phyloP scores from a whole-genome alignment of 1,140 invertebrate species.

The Fopius arisanus region DNA sequence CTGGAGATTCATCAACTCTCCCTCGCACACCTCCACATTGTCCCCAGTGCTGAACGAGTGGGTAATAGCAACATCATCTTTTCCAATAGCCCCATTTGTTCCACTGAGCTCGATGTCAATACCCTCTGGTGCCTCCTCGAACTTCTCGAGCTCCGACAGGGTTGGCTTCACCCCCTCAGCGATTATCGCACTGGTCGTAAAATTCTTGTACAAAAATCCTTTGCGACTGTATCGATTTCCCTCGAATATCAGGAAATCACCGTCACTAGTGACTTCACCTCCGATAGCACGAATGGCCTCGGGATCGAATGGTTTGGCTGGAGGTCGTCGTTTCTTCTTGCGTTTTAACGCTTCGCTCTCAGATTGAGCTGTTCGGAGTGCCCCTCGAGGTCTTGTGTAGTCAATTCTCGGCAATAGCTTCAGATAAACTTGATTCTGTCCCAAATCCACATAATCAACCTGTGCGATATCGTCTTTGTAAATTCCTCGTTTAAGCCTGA shows the following conservation, averaged over 20 bases:
- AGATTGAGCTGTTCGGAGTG: slow-evolving; percentile 76
- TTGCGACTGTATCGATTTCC: slow-evolving; percentile 95
- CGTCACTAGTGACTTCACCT: slow-evolving; percentile 94
- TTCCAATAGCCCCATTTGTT: slow-evolving; percentile 66
- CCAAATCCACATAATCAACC: slow-evolving; percentile 88
- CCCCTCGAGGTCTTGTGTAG: slow-evolving; percentile 89
- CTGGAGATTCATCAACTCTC: slow-evolving; percentile 94
- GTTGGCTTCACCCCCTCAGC: slow-evolving; percentile 95
- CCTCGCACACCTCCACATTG: slow-evolving; percentile 94
- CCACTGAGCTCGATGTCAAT: slow-evolving; percentile 79
- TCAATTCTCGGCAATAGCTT: slow-evolving; percentile 96
- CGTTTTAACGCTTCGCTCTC: slow-evolving; percentile 83
- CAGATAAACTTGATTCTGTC: slow-evolving; percentile 95
- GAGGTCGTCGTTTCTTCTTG: slow-evolving; percentile 87
- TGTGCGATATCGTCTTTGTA: slow-evolving; percentile 99
- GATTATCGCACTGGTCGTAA: slow-evolving; percentile 91
- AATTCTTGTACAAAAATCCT: slow-evolving; percentile 95
- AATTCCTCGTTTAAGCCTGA: slow-evolving; percentile 89
- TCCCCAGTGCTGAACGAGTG: slow-evolving; percentile 94
- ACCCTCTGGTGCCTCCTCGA: slow-evolving; percentile 94
- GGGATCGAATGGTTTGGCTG: slow-evolving; percentile 92
- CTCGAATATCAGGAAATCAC: slow-evolving; percentile 97
- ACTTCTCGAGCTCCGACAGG: slow-evolving; percentile 91
- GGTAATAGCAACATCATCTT: slow-evolving; percentile 74
- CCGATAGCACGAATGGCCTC: slow-evolving; percentile 95